Base-by-base conservation (phyloP, 1,140 invertebrate genomes). In the Aphaenogaster rudis region DNA sequence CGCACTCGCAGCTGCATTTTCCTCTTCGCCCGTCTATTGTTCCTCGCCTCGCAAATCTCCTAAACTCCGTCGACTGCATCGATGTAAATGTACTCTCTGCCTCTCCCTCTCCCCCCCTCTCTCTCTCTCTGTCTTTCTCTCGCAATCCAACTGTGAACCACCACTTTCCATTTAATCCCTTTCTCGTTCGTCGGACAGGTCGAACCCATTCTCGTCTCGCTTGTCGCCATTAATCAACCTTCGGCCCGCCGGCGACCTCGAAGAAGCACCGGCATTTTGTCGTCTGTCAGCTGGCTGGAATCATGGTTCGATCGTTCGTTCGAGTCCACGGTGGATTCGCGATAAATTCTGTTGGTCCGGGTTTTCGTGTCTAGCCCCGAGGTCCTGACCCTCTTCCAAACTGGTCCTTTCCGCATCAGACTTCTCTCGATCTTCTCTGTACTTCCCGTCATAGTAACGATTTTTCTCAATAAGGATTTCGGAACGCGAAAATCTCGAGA, bases 211-310 rank as follows among this genome's bases (percentile, higher is more conserved):
- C 77, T 50, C 50, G 63, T 52, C 74, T 64, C 66, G 61, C 61
- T 88, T 90, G n/a, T 64, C 54, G 67, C 76, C 86, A 79, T 90
- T 86, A 84, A 88, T 93, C 86, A 86, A 87, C 66, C 81, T 74
- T 72, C 69, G 42, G 42, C 45, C 48, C 57, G 72, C 42, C 45
- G 82, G 48, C 21, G 82, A 67, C 74, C 50, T 76, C 50, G 79
- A 78, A 74, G 66, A 61, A 85, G 50, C 61, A 61, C 76, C n/a
- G 69, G 80, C 61, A 86, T 74, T 89, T 82, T 84, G 80, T 84
- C 64, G 50, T 79, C 21, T 87, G 71, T 72, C 69, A 76, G 80
- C 52, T 59, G 52, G 80, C n/a, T 45, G 28, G 69, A 76, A 69
- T 86, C 80, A 88, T 77, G 50, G 88, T 76, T 61, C 84, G 28